Base-by-base conservation (phyloP, 2,888 invertebrate species). In the Ennomos erosarius region DNA sequence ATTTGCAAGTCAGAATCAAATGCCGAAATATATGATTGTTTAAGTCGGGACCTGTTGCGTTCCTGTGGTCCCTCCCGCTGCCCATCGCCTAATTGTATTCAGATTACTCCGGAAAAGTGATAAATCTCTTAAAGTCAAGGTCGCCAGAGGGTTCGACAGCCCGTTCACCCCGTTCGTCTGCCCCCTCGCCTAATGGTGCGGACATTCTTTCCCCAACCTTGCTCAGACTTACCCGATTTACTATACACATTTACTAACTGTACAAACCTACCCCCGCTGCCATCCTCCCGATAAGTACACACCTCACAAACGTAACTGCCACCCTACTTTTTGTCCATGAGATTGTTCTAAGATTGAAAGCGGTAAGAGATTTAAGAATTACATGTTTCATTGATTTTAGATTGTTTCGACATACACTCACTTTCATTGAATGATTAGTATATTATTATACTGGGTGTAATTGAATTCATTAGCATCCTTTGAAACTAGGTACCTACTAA, bases 111-210 rank as follows among this genome's bases (percentile, higher is more conserved):
- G 84, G 87, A 88, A 88, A 84, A 87, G 88, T 88, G 87, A 89
- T 90, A 88, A 88, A 89, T 89, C 86, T 87, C 82, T 73, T 77
- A 73, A 81, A 86, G 89, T 90, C 91, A 90, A 91, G 91, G 91
- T 90, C 90, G 82, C 59, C 79, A 80, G 88, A 88, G 88, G 90
- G 89, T 90, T 90, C 87, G 88, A 88, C 87, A 87, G 86, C 85
- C 82, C 87, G 85, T 88, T 89, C 87, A 89, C 90, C 90, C 89
- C 86, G 85, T 88, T 86, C 82, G 82, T 79, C 81, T 81, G 81
- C 85, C 87, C 89, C 88, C 88, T 82, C 81, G 74, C 81, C 82
- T 88, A 88, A 88, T 88, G 87, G 85, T 83, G 81, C 83, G 84
- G 84, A 86, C 84, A 86, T 89, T 90, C 90, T 88, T 90, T 88